A percentile compares a stretch with the other conserved stretches of the same genome.
phyloP scores from a whole-genome alignment of 64 coral and sea anemone genomes.

The Montipora capricornis region DNA sequence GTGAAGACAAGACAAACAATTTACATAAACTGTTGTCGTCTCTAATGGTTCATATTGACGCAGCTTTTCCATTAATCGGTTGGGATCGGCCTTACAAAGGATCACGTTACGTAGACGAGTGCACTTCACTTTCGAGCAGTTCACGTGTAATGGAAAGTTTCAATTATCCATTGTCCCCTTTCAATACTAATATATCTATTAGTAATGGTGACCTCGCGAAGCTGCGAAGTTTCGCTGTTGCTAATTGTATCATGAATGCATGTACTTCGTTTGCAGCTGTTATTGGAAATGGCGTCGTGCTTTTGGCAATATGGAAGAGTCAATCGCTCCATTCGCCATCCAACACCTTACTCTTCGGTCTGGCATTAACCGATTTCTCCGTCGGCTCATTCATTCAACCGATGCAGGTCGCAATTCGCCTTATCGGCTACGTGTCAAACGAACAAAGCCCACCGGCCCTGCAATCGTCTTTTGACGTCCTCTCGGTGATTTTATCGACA shows the following conservation, averaged over 20 bases:
- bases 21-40: neutral
- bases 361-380: slow-evolving; percentile 40
- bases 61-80: no score
- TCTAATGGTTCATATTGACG: neutral
- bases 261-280: neutral
- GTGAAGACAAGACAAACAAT: no score
- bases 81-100: no score
- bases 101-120: neutral
- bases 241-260: slow-evolving; percentile 6
- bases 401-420: neutral
- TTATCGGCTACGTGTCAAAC: neutral
- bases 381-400: slow-evolving; percentile 32
- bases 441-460: neutral
- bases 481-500: neutral
- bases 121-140: no score
- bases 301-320: slow-evolving; percentile 17
- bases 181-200: neutral
- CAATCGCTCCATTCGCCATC: slow-evolving; percentile 50
- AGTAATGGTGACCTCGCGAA: neutral
- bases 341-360: slow-evolving; percentile 36
- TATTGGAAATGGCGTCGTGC: slow-evolving; percentile 16
- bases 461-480: neutral
- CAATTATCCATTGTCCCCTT: neutral
- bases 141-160: neutral
- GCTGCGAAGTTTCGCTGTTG: neutral